Base-by-base conservation (phyloP, 2,797 vertebrate genomes). In the Poecilia velifera region DNA sequence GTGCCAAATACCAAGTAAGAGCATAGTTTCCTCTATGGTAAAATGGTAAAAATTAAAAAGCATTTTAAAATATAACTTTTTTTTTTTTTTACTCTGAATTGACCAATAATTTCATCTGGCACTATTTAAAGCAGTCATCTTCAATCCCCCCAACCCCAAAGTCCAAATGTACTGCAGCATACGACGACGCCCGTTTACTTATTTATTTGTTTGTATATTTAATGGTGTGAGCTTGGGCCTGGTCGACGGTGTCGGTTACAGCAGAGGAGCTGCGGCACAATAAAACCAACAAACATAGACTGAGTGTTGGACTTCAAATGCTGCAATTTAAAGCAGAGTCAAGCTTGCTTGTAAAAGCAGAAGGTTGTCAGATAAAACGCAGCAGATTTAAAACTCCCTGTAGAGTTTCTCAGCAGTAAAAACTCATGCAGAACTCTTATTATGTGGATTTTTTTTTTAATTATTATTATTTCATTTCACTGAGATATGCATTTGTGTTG, bases 171-270 rank as follows among this genome's bases (percentile, higher is more conserved):
- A 22, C 31, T 36, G 34, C 28, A 64, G 59, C 6, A 8, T 34
- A 64, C 6, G 9, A 64, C 31, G 6, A 34, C 0, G 1, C 6
- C 22, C 12, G 9, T 64, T 64, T 64, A 64, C 31, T 64, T 64
- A 64, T 64, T 64, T 64, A 64, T 64, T 36, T 34, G 59, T 64
- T 34, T 64, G 62, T 62, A 31, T 62, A 62, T 62, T 34, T 62
- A 62, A 62, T 62, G 28, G 57, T 8, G n/a, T 62, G 28, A 62
- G 57, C 57, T 62, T 3, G 28, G 28, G 57, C 28, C 57, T 62
- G 57, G 57, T 8, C 16, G 31, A 34, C 5, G 31, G 28, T 62
- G 57, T 62, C 57, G 0, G 57, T 62, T 62, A 18, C 57, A 34
- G 28, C 57, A 7, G 31, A 62, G 13, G 57, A 34, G 13, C 57